Evolutionary conservation across 37 sponge, comb jelly and placozoan genomes (phyloP).

Genomic region (Bolinopsis microptera): DNA sequence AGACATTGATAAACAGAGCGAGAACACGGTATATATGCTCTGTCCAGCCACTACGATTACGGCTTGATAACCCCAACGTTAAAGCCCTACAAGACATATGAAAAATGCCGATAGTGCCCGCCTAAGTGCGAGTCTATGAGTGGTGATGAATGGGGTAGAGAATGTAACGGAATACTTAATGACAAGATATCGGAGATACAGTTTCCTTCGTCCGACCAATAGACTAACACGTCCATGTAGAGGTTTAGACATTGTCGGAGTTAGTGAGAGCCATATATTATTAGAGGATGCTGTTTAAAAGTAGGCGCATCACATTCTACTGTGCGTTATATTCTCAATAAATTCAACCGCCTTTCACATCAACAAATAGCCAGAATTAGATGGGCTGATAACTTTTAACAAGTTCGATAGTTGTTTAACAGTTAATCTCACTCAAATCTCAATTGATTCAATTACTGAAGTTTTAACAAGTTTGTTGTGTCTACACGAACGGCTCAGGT

Average conservation of each 20-base stretch:
- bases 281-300: too few relatives aligned
- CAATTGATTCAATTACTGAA: not conserved
- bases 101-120: not conserved
- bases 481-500: not conserved
- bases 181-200: not conserved
- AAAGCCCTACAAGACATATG: not conserved
- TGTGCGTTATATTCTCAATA: not conserved
- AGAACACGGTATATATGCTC: not conserved
- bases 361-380: not conserved
- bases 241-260: not conserved
- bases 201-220: not conserved
- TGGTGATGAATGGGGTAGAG: not conserved
- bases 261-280: not conserved
- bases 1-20: not conserved
- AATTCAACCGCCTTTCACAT: not conserved
- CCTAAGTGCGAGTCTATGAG: not conserved
- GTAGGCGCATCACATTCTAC: too few relatives aligned
- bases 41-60: not conserved
- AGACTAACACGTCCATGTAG: not conserved
- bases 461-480: not conserved
- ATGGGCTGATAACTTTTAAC: too few relatives aligned
- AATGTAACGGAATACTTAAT: not conserved
- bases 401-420: too few relatives aligned
- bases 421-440: too few relatives aligned
- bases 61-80: not conserved